phyloP scores from a whole-genome alignment of 2,888 invertebrate genomes.

The Drosophila ezoana region DNA sequence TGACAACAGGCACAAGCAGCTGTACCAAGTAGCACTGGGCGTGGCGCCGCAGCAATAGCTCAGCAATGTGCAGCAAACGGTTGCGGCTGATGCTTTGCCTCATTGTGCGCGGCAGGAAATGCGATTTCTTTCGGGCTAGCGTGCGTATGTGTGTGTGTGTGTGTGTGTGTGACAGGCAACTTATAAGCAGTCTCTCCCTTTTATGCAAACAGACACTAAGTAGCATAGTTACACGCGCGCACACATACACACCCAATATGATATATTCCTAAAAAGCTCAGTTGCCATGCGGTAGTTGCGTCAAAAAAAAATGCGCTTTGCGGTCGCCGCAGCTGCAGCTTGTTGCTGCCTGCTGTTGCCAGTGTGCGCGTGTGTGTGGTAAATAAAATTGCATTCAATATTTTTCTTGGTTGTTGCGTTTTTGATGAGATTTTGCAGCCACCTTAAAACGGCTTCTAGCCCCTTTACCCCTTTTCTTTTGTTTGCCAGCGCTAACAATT shows the following conservation, averaged over 20 bases:
- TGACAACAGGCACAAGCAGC: slow-evolving; percentile 30
- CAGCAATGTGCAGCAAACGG: slow-evolving; percentile 30
- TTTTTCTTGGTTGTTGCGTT: slow-evolving; percentile 52
- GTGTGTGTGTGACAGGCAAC: slow-evolving; percentile 13
- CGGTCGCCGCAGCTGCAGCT: slow-evolving; percentile 34
- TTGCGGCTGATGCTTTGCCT: slow-evolving; percentile 32
- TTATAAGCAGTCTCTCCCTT: slow-evolving; percentile 24
- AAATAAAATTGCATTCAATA: slow-evolving; percentile 78
- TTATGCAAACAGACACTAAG: slow-evolving; percentile 72
- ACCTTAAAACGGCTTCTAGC: slow-evolving; percentile 23
- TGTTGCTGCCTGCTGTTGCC: slow-evolving; percentile 18
- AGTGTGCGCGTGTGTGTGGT: slow-evolving; percentile 48
- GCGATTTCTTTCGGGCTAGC: slow-evolving; percentile 27
- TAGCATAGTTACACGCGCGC: slow-evolving; percentile 66
- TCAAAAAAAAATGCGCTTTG: slow-evolving; percentile 37
- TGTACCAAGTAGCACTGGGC: not conserved
- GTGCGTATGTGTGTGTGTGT: slow-evolving; percentile 17
- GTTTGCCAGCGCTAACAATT: slow-evolving; percentile 66
- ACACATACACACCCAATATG: slow-evolving; percentile 48
- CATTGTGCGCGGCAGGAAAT: slow-evolving; percentile 52
- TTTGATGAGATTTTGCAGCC: slow-evolving; percentile 68
- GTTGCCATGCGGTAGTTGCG: slow-evolving; percentile 25
- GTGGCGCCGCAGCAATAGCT: slow-evolving; percentile 28
- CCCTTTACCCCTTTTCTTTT: slow-evolving; percentile 31
- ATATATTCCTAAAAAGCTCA: slow-evolving; percentile 63